Conservation (phyloP, 2,888 invertebrate species). For the Dilophus febrilis region DNA sequence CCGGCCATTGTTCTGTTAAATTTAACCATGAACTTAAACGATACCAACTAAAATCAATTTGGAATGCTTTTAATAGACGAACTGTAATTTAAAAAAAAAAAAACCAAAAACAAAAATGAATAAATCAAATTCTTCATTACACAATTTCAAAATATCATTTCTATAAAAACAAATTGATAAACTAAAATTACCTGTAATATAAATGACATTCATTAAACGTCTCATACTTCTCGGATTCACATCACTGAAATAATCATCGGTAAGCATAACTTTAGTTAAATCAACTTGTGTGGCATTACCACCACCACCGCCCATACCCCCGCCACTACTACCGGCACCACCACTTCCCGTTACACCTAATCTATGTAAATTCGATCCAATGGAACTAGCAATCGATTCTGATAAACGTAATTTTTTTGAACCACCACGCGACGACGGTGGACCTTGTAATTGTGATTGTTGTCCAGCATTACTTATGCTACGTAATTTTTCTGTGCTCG, state of each 20-base stretch:
- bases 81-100: slow-evolving; percentile 36
- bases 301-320: no score
- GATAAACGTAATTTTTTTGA: slow-evolving; percentile 62
- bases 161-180: neutral
- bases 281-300: no score
- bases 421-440: slow-evolving; percentile 31
- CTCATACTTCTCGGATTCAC: slow-evolving; percentile 96
- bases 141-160: neutral
- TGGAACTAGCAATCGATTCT: slow-evolving; percentile 80
- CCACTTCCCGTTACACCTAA: no score
- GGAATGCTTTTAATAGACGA: slow-evolving; percentile 90
- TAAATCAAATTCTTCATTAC: neutral
- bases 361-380: slow-evolving; percentile 72
- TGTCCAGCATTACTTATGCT: slow-evolving; percentile 5
- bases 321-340: no score
- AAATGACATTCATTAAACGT: slow-evolving; percentile 90
- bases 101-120: neutral
- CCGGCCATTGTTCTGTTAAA: slow-evolving; percentile 97
- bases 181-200: slow-evolving; percentile 79
- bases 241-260: slow-evolving; percentile 97
- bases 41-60: slow-evolving; percentile 99
- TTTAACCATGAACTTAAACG: slow-evolving; percentile 96
- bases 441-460: slow-evolving; percentile 14
- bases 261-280: slow-evolving; percentile 57
- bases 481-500: slow-evolving; percentile 60